Evolutionary conservation across 2,797 vertebrate species (phyloP).

Genomic region (Loriculus beryllinus): DNA sequence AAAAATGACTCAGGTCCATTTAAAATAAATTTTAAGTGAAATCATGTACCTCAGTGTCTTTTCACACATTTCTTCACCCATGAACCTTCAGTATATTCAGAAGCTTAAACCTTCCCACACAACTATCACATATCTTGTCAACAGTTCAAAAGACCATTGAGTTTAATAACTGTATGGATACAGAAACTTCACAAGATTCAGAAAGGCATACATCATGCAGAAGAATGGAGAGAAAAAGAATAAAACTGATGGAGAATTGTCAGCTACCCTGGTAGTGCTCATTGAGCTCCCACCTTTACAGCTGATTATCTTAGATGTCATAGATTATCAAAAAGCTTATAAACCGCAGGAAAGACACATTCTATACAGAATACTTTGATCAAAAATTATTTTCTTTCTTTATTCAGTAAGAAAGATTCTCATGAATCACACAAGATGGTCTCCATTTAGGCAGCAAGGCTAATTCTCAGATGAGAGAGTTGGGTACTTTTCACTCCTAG

Average conservation of each 20-base stretch:
- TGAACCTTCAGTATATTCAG: neutral
- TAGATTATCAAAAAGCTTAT: neutral
- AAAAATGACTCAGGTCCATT: neutral
- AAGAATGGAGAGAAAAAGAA: rapidly evolving
- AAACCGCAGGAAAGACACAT: neutral
- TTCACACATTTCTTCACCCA: neutral
- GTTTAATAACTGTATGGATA: neutral
- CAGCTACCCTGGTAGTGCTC: neutral
- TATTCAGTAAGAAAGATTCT: neutral
- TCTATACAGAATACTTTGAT: neutral
- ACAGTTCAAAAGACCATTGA: neutral
- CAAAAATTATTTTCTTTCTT: neutral
- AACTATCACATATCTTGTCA: neutral
- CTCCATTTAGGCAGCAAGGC: neutral
- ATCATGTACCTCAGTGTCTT: neutral
- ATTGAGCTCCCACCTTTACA: neutral
- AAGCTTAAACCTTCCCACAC: neutral
- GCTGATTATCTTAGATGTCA: neutral
- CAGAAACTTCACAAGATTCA: neutral
- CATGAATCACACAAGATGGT: neutral
- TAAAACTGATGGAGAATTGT: neutral
- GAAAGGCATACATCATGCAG: neutral
- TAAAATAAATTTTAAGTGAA: neutral
- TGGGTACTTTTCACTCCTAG: neutral
- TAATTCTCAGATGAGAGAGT: neutral